Conservation (phyloP, 2,888 invertebrate genomes). For the Cepaea hortensis region DNA sequence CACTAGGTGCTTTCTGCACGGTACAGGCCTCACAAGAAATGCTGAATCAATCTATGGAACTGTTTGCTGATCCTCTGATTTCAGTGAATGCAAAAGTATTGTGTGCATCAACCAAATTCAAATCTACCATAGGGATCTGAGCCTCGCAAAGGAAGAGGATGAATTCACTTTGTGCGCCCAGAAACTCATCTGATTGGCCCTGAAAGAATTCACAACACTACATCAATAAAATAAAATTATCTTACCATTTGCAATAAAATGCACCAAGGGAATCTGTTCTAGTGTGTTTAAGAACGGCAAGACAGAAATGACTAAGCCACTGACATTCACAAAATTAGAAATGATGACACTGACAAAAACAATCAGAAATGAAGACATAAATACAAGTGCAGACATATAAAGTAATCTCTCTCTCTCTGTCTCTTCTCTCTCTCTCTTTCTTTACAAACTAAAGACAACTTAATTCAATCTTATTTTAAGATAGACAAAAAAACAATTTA, state of each 20-base stretch:
- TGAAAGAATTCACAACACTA: conserved; percentile 46
- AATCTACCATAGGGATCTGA: conserved; percentile 46
- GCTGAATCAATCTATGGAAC: background rate
- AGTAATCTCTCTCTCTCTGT: too few species aligned
- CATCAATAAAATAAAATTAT: conserved; percentile 35
- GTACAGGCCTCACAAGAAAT: background rate
- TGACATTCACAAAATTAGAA: conserved; percentile 3
- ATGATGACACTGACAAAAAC: background rate
- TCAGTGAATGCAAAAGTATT: background rate
- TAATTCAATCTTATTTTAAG: too few species aligned
- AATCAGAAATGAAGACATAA: too few species aligned
- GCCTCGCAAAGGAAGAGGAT: conserved; percentile 41
- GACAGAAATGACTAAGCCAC: background rate
- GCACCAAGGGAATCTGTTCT: conserved; percentile 24
- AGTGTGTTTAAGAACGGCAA: conserved; percentile 5
- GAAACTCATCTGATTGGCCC: conserved; percentile 42
- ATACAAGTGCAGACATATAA: too few species aligned
- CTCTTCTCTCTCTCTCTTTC: too few species aligned
- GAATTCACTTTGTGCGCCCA: conserved; percentile 45
- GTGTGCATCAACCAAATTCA: conserved; percentile 18
- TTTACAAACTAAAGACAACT: too few species aligned
- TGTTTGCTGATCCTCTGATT: background rate
- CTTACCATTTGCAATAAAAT: conserved; percentile 23
- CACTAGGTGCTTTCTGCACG: background rate
- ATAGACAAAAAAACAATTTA: too few species aligned